These are phyloP conservation scores for Mareca strepera DNA, from an alignment of 2,797 vertebrate genomes.

Conservation along the genomic window DNA sequence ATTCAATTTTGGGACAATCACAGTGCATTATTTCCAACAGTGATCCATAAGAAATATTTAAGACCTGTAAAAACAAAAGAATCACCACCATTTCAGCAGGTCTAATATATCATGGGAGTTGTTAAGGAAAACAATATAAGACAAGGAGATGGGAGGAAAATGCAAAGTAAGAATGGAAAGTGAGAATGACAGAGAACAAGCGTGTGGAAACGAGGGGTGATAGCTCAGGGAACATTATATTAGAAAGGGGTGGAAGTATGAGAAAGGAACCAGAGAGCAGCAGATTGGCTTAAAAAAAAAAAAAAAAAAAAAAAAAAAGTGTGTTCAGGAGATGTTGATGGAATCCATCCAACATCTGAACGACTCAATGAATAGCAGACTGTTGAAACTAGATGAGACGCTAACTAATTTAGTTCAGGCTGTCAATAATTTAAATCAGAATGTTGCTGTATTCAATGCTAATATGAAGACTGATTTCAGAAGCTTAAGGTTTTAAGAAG, in stretches of 20 bases:
- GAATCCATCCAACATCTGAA: conserved; percentile 71
- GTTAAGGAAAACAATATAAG: not conserved
- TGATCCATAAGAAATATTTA: not conserved
- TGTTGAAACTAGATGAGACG: conserved; percentile 70
- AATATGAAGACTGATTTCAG: conserved; percentile 48
- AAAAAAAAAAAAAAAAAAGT: not conserved
- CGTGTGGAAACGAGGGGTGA: not conserved
- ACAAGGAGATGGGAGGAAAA: not conserved
- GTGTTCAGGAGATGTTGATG: conserved; percentile 69
- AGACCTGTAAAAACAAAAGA: not conserved
- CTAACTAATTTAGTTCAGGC: conserved; percentile 72
- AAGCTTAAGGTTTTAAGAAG: conserved; percentile 42
- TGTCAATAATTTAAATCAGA: conserved; percentile 75
- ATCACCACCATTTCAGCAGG: not conserved
- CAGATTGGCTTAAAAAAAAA: conserved; percentile 50
- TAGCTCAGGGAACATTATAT: conserved; percentile 9
- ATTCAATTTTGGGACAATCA: not conserved
- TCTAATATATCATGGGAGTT: accelerated
- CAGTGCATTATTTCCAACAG: not conserved
- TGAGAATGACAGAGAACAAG: not conserved
- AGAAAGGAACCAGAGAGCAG: conserved; percentile 52
- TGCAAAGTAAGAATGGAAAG: not conserved
- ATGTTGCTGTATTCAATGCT: conserved; percentile 45
- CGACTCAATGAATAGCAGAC: conserved; percentile 68
- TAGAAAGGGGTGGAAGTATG: conserved; percentile 44